Base-by-base conservation (phyloP, 2,113 vertebrate species). In the Athene cunicularia region DNA sequence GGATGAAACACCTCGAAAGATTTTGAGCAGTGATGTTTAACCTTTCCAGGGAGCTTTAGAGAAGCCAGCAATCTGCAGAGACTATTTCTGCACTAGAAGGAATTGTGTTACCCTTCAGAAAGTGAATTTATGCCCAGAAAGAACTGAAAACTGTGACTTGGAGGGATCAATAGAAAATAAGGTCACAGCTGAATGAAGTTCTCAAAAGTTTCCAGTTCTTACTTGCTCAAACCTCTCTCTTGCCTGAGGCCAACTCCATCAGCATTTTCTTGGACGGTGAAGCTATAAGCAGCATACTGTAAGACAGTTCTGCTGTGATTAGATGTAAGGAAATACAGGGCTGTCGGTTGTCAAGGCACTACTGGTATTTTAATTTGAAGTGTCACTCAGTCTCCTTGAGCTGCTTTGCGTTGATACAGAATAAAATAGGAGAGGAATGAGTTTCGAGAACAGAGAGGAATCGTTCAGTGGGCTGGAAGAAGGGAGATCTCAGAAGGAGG, bases 341-440 rank as follows among this genome's bases (percentile, higher is more conserved):
- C 85, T 93, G 92, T 56, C 0, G 0, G 88, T 81, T 92, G 95
- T 95, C 93, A 93, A 90, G 80, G 62, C n/a, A 85, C 33, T 75
- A 53, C 77, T 93, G 58, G 70, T 79, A 85, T 94, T 96, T 85
- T 92, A 97, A 96, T 95, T 87, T 91, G 80, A 95, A 94, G 53
- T 95, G 94, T 90, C 96, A 94, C 45, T 91, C 91, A 85, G 66
- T 55, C 86, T 94, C 41, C 91, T 90, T 60, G 68, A 88, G 37
- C 89, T 91, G 66, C 60, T 95, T 97, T 93, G 53, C 35, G 10
- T 55, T 87, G 84, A 76, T 94, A 75, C 47, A 70, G 89, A 96
- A 82, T 80, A 94, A 90, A 97, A 93, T 45, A 82, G 58, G 77
- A 94, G n/a, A 90, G 23, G 37, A 95, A 76, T 83, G 58, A 94